Conservation (phyloP, 1,140 invertebrate genomes). For the Apocrypta bakeri region DNA sequence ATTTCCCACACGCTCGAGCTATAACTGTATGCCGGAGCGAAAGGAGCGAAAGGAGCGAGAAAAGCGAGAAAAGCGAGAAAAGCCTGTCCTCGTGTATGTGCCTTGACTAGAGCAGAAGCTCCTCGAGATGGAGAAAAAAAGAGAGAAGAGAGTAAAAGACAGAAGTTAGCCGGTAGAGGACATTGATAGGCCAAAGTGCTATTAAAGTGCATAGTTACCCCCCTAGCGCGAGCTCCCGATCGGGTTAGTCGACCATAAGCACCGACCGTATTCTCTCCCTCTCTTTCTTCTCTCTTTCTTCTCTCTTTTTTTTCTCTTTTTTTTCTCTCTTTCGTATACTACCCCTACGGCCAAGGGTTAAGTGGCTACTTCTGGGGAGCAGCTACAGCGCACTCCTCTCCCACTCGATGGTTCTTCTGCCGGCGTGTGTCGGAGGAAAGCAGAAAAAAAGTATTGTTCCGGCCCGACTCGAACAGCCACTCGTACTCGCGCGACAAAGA, state of each 20-base stretch:
- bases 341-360: constrained; percentile 27
- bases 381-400: constrained; percentile 32
- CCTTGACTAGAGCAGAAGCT: no score
- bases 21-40: neutral
- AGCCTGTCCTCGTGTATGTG: no score
- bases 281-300: neutral
- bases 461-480: neutral
- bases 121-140: no score
- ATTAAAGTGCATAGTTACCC: constrained; percentile 22
- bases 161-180: neutral
- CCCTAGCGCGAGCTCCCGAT: neutral
- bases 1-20: neutral
- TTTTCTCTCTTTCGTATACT: neutral
- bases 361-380: constrained; percentile 35
- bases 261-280: constrained; percentile 3
- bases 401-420: constrained; percentile 25
- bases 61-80: no score
- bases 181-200: constrained; percentile 6
- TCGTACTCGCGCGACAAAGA: neutral
- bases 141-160: neutral
- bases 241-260: constrained; percentile 23
- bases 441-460: constrained; percentile 43
- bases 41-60: no score
- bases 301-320: neutral
- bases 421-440: neutral